Conservation (phyloP, 2,888 invertebrate genomes). For the Leucozona laternaria region DNA sequence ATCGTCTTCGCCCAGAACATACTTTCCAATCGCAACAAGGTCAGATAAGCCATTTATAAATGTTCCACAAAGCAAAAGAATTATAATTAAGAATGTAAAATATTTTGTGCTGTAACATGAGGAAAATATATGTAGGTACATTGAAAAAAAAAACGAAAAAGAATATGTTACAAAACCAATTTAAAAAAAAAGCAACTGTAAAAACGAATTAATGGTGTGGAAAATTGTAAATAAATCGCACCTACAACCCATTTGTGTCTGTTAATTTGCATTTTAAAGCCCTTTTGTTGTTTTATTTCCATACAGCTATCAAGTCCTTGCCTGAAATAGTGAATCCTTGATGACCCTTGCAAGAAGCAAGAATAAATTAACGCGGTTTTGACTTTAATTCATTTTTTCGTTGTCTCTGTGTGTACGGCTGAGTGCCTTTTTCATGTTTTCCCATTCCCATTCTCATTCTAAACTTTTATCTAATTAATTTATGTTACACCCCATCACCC, state of each 20-base stretch:
- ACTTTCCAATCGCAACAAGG: not conserved
- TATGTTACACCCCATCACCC: slow-evolving; percentile 36
- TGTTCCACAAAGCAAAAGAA: not conserved
- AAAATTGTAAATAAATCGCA: slow-evolving; percentile 33
- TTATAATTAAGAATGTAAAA: not conserved
- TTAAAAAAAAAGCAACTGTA: not conserved
- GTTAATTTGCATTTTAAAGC: slow-evolving; percentile 28
- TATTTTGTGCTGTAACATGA: not conserved
- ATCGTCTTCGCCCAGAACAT: too few relatives aligned
- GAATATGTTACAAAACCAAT: not conserved
- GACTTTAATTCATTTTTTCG: slow-evolving; percentile 70
- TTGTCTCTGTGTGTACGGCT: slow-evolving; percentile 44
- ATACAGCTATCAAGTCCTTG: not conserved
- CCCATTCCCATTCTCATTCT: not conserved
- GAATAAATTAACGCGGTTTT: slow-evolving; percentile 71
- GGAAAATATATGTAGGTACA: too few relatives aligned
- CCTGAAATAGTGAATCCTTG: not conserved
- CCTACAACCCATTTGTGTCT: slow-evolving; percentile 14
- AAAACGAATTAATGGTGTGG: slow-evolving; percentile 10
- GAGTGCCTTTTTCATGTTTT: slow-evolving; percentile 28
- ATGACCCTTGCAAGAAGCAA: slow-evolving; percentile 48
- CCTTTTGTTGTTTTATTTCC: not conserved
- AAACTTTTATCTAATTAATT: slow-evolving; percentile 59
- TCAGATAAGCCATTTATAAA: not conserved
- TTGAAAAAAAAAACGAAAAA: not conserved